Conservation (phyloP, 2,113 vertebrate genomes). For the Osmerus eperlanus region DNA sequence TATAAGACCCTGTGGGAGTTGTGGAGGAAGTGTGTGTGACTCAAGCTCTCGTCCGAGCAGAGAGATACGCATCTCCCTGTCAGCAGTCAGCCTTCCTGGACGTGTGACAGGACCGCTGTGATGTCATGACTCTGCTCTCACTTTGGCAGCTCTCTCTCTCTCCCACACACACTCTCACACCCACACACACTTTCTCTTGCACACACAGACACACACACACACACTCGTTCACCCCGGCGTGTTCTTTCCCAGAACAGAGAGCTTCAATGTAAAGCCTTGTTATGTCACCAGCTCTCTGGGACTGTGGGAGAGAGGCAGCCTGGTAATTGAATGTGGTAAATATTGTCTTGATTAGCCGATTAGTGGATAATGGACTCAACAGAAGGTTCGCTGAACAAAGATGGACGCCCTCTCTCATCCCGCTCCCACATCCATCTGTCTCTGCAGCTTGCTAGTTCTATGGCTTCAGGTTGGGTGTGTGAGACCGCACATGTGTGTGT, state of each 20-base stretch:
- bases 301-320: too few species aligned
- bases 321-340: too few species aligned
- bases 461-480: not conserved
- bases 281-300: too few species aligned
- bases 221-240: not conserved
- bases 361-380: too few species aligned
- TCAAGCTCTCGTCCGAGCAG: not conserved
- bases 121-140: not conserved
- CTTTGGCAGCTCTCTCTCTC: not conserved
- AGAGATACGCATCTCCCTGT: not conserved
- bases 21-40: conserved; percentile 13
- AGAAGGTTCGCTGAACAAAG: too few species aligned
- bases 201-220: not conserved
- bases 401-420: not conserved
- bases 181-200: too few species aligned
- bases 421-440: not conserved
- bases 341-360: too few species aligned
- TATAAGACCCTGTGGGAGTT: conserved; percentile 20
- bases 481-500: not conserved
- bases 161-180: not conserved
- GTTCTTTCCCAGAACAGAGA: too few species aligned
- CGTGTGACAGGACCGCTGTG: conserved; percentile 3
- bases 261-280: too few species aligned
- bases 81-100: not conserved
- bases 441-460: not conserved